Evolutionary conservation across 2,888 invertebrate species (phyloP), one percentile per base, ranked within the genome.

Genomic region (Ormyrus pomaceus): DNA sequence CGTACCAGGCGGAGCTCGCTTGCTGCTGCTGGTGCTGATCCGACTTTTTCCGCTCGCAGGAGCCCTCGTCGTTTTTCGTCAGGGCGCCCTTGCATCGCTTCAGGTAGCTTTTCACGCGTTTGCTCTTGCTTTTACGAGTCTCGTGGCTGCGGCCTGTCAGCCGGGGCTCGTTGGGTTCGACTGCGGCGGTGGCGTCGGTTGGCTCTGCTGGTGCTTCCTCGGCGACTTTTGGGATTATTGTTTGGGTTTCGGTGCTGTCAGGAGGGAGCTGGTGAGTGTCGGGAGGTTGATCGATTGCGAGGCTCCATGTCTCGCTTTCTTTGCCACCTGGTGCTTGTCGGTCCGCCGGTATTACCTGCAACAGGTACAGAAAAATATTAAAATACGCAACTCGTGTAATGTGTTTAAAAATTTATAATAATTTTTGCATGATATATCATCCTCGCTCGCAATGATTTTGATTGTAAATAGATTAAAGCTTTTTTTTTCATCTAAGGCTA

Each of bases 71-170:
- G 45, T 85, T 87, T 70, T 83, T 84, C 61, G 89, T 88, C 7
- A 93, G 85, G 0, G 91, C 93, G 73, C 91, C 92, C 86, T 92
- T 93, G 85, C 92, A 93, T 69, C 89, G 91, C 84, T 91, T 92
- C 70, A 93, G 86, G 85, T 92, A 93, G 82, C 91, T 92, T 86
- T 92, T 93, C 45, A 93, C 92, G 69, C 92, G 91, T 85, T 92
- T 92, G 13, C 92, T 91, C 86, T 91, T 92, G 85, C 92, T 92
- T 85, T 92, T 92, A 10, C 92, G 91, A 10, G 88, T 89, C 83
- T 92, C 92, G 78, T 89, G 88, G 58, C 9, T 56, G 2, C 89
- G 87, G 6, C 91, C 88, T 0, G 87, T 85, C 34, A 90, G 79
- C 45, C 89, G 82, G 69, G 83, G 79, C 8, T 82, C 68, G 45